phyloP scores from a whole-genome alignment of 1,140 invertebrate species.

The Euura saliciscinereae region DNA sequence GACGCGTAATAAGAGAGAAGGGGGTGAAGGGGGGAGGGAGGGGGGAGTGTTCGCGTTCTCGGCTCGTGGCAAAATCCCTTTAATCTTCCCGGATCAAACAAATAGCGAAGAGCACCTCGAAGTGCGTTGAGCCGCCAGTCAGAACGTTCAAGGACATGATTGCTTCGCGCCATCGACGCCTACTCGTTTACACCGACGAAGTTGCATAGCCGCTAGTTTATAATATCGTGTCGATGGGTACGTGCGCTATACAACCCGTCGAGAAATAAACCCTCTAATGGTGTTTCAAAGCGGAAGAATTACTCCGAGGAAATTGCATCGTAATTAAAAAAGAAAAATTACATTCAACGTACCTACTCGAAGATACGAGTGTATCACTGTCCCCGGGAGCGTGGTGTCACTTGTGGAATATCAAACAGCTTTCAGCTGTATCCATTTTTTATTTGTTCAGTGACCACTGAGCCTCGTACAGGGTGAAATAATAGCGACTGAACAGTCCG shows the following conservation, averaged over 20 bases:
- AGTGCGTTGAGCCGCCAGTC: slow-evolving; percentile 4
- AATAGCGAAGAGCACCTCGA: slow-evolving; percentile 2
- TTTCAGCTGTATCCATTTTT: slow-evolving; percentile 13
- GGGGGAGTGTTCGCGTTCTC: neutral
- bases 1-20: neutral
- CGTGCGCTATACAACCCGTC: neutral
- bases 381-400: slow-evolving; percentile 7
- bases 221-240: neutral
- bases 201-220: neutral
- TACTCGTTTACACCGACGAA: neutral
- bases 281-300: neutral
- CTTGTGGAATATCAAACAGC: no score
- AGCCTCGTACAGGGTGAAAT: no score
- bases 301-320: neutral
- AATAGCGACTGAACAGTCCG: no score
- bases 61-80: neutral
- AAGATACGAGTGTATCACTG: slow-evolving; percentile 22
- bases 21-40: neutral
- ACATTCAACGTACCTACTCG: neutral
- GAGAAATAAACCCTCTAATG: neutral
- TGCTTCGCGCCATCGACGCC: slow-evolving; percentile 6
- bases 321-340: neutral
- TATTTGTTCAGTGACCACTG: no score
- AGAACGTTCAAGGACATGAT: slow-evolving; percentile 7
- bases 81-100: slow-evolving; percentile 5